phyloP scores from a whole-genome alignment of 2,113 vertebrate genomes.

The Dermatemys mawii region DNA sequence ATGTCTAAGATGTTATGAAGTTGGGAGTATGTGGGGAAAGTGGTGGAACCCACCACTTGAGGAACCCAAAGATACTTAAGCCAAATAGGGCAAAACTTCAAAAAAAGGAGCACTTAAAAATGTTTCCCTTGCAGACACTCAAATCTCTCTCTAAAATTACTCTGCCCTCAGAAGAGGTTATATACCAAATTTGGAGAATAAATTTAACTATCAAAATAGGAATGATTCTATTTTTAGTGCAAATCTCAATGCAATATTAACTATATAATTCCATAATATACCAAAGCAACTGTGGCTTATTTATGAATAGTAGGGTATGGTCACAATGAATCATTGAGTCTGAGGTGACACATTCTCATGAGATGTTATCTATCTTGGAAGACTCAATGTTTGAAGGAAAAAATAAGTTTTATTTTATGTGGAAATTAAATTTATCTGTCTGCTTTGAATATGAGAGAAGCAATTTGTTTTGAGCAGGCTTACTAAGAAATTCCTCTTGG shows the following conservation, averaged over 20 bases:
- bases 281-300: not conserved
- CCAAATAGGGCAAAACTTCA: conserved; percentile 13
- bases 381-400: not conserved
- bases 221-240: not conserved
- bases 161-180: not conserved
- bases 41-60: not conserved
- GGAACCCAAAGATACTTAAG: not conserved
- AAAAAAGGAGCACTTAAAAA: not conserved
- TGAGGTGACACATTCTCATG: not conserved
- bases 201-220: not conserved
- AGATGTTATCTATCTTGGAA: not conserved
- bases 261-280: not conserved
- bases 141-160: conserved; percentile 14
- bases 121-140: conserved; percentile 24
- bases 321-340: not conserved
- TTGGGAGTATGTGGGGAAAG: not conserved
- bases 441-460: not conserved
- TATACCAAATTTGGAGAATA: not conserved
- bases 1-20: not conserved
- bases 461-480: not conserved
- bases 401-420: not conserved
- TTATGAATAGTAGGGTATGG: not conserved
- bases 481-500: not conserved
- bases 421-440: not conserved
- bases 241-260: not conserved